A percentile compares a stretch with the other conserved stretches of the same genome.
phyloP scores from a whole-genome alignment of 2,888 invertebrate genomes.

The Trisateles emortualis region DNA sequence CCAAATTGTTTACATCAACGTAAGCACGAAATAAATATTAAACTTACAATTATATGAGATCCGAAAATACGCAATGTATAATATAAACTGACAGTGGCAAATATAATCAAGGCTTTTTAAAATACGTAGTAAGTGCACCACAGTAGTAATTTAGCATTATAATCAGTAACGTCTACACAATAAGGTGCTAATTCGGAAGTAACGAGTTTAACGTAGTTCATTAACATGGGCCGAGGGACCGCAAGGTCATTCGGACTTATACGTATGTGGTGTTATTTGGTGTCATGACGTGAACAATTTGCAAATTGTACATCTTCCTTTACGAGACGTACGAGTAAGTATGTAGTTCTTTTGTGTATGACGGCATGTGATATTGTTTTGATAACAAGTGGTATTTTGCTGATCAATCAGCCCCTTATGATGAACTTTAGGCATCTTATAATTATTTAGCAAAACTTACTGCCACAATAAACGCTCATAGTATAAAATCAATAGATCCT shows the following conservation, averaged over 20 bases:
- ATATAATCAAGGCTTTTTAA: slow-evolving; percentile 26
- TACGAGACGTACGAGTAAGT: slow-evolving; percentile 4
- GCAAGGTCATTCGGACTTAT: slow-evolving; percentile 57
- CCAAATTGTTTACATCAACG: neutral
- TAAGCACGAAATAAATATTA: slow-evolving; percentile 16
- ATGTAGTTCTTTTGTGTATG: neutral
- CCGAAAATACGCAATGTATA: slow-evolving; percentile 18
- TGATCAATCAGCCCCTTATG: too few species aligned
- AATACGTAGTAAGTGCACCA: slow-evolving; percentile 24
- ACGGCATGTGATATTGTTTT: slow-evolving; percentile 7
- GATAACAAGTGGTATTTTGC: neutral
- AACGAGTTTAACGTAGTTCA: slow-evolving; percentile 56
- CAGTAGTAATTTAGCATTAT: slow-evolving; percentile 26
- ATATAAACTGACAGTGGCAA: slow-evolving; percentile 13
- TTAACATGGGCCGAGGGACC: slow-evolving; percentile 57
- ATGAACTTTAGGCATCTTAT: too few species aligned
- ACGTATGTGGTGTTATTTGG: slow-evolving; percentile 27
- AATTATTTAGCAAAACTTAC: too few species aligned
- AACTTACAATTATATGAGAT: slow-evolving; percentile 23
- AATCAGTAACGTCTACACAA: slow-evolving; percentile 46
- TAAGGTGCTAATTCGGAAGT: slow-evolving; percentile 66
- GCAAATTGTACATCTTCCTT: slow-evolving; percentile 35
- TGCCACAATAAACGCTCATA: too few species aligned
- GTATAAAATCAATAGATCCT: too few species aligned
- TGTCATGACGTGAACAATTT: slow-evolving; percentile 39